Percentiles rank a stretch among this genome's conserved stretches.
These are phyloP conservation scores for Babylonia areolata DNA, from an alignment of 1,140 invertebrate genomes.

Conservation along the genomic window DNA sequence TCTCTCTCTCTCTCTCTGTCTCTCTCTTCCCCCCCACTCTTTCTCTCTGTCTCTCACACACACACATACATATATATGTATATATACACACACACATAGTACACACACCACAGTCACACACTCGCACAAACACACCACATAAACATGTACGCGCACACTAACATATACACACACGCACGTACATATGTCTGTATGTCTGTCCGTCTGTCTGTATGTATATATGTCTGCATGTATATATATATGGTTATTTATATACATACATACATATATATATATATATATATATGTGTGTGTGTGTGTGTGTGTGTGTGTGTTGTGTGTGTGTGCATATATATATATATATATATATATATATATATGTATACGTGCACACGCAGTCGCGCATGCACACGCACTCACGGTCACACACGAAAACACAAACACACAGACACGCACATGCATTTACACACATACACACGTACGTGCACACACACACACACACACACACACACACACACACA, in stretches of 20 bases:
- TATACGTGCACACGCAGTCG: background rate
- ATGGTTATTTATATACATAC: background rate
- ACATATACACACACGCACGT: background rate
- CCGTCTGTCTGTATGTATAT: background rate
- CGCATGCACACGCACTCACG: no score
- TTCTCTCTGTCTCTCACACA: background rate
- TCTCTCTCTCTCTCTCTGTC: slow-evolving; percentile 8
- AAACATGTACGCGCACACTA: background rate
- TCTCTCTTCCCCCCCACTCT: background rate
- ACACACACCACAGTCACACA: background rate
- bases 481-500: background rate
- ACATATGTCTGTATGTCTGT: background rate
- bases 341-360: no score
- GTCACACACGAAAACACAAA: background rate
- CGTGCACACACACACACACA: no score
- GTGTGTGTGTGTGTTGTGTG: no score
- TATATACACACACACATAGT: background rate
- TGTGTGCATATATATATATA: no score
- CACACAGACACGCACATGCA: background rate
- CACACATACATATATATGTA: background rate
- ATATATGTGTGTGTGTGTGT: no score
- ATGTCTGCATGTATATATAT: background rate
- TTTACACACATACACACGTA: no score
- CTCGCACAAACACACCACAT: background rate
- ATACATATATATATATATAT: no score